These are phyloP conservation scores for Drosophila biarmipes DNA, from an alignment of 1,140 invertebrate species.

Conservation along the genomic window DNA sequence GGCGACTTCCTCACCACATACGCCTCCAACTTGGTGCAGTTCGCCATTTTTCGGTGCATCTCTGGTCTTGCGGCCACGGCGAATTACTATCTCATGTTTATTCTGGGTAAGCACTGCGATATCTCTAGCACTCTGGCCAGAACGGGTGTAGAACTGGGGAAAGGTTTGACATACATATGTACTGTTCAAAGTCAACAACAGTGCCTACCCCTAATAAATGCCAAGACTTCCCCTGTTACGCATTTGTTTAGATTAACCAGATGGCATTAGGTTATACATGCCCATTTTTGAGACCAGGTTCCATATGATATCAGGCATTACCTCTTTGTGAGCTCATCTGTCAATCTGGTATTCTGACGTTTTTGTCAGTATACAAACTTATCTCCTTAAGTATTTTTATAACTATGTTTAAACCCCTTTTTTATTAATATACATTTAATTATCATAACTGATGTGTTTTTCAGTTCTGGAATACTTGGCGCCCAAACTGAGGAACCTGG, in stretches of 20 bases:
- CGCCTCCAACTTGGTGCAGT: constrained; percentile 83
- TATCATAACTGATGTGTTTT: constrained; percentile 26
- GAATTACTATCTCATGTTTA: constrained; percentile 88
- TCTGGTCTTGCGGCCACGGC: constrained; percentile 86
- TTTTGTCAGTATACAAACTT: not conserved
- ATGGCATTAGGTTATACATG: not conserved
- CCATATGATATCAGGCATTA: not conserved
- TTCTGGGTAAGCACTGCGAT: constrained; percentile 85
- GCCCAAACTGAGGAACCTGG: constrained; percentile 85
- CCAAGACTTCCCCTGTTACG: constrained; percentile 12
- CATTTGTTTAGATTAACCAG: not conserved
- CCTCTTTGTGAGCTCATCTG: not conserved
- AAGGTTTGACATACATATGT: constrained; percentile 9
- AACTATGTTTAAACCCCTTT: not conserved
- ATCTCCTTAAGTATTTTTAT: too few relatives aligned
- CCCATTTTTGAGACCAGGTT: not conserved
- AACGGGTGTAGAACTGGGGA: constrained; percentile 1
- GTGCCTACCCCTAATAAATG: constrained; percentile 4
- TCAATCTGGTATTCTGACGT: not conserved
- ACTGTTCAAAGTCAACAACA: constrained; percentile 20
- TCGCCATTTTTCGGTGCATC: constrained; percentile 85
- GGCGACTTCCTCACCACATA: constrained; percentile 86
- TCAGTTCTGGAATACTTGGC: constrained; percentile 86
- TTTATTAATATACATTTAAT: not conserved
- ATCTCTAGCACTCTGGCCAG: constrained; percentile 26